These are phyloP conservation scores for Panthera tigris DNA, from an alignment of 2,113 vertebrate genomes.

Conservation along the genomic window DNA sequence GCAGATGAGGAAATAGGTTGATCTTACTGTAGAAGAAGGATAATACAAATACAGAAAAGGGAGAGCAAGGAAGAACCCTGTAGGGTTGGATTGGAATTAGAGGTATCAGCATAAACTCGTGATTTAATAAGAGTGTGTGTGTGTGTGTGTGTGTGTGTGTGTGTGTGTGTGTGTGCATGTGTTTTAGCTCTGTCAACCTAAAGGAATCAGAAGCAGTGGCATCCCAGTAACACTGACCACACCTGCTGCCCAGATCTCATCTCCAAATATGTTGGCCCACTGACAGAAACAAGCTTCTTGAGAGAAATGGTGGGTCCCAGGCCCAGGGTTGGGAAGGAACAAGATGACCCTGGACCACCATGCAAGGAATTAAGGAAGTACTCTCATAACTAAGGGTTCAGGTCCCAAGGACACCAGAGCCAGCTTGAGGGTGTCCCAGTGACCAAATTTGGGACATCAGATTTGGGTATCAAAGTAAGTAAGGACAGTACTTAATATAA, in stretches of 20 bases:
- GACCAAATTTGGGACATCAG: background rate
- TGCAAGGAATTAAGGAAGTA: background rate
- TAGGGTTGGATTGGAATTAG: background rate
- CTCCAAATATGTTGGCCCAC: background rate
- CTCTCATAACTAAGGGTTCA: background rate
- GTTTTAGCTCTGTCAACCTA: background rate
- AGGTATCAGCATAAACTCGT: background rate
- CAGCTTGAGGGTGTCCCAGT: background rate
- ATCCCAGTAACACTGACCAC: background rate
- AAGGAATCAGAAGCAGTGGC: background rate
- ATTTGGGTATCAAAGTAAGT: background rate
- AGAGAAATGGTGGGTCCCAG: background rate
- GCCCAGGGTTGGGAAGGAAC: background rate
- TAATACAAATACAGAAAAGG: background rate
- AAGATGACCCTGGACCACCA: background rate
- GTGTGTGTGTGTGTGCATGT: too few species aligned
- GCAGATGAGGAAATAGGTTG: slow-evolving; percentile 18
- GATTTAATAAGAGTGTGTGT: background rate
- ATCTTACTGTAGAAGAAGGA: background rate
- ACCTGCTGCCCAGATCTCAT: background rate
- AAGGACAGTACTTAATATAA: background rate
- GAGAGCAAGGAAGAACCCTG: background rate
- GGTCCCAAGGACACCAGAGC: background rate
- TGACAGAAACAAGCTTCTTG: background rate
- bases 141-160: background rate